Evolutionary conservation across 2,797 vertebrate species (phyloP), one percentile per base, ranked within the genome.

Genomic region (Syngnathus rostellatus): DNA sequence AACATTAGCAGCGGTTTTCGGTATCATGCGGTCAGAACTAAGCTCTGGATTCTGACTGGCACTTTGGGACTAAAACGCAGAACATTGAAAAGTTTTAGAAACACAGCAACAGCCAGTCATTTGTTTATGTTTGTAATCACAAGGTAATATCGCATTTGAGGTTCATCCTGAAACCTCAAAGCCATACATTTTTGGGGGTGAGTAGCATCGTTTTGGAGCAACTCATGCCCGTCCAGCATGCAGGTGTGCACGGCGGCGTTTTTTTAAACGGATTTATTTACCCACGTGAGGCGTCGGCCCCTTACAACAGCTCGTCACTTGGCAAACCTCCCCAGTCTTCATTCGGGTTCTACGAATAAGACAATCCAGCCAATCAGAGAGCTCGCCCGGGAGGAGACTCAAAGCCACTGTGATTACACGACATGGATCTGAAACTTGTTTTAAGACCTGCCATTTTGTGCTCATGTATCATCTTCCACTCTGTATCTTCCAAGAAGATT

Each of bases 251-350:
- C 23, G 23, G 53, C 53, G 53, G 10, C 23, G 23, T 25, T 54
- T 54, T 31, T 31, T 31, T 31, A 31, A 31, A 31, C 31, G 3
- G 31, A 31, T 3, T 31, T 93, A 93, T 86, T 98, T 98, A 98
- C 94, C 94, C 84, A 85, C 89, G 50, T 50, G 17, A 50, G 50
- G 19, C 1, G 46, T 4, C 46, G 50, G 19, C 50, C 19, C 50
- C 88, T 94, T 93, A 96, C 90, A 98, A 94, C 91, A 95, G 89
- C 90, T 97, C 94, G 87, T 98, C 94, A 93, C 92, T 88, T 72
- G 88, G 93, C 88, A 97, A 94, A 94, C 94, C 93, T 87, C 94
- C 94, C 94, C 94, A 98, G 92, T 98, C 95, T 92, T 97, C 95
- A 89, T 86, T 93, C 91, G 95, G 94, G 92, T 89, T 94, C 94